phyloP scores from a whole-genome alignment of 2,888 invertebrate genomes.

The Ctenicera cuprea region DNA sequence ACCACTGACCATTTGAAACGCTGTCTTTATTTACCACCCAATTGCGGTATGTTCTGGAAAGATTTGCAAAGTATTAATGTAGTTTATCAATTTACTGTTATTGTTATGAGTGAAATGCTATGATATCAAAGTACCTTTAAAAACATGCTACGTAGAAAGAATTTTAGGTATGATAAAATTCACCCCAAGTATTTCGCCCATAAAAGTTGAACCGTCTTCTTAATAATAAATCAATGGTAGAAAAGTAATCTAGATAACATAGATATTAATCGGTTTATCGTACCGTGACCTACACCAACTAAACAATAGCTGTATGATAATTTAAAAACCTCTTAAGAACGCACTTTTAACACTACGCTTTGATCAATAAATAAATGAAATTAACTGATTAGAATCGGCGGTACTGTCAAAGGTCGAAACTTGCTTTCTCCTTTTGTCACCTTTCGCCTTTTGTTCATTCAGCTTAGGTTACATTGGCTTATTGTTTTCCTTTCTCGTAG shows the following conservation, averaged over 20 bases:
- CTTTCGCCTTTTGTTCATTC: slow-evolving; percentile 24
- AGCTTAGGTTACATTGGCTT: neutral
- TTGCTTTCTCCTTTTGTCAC: slow-evolving; percentile 26
- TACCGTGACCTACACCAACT: slow-evolving; percentile 20
- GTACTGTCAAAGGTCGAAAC: slow-evolving; percentile 7
- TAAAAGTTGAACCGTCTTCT: neutral
- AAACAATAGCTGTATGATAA: slow-evolving; percentile 19
- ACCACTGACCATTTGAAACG: no score
- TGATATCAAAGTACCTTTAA: no score
- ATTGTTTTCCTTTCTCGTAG: neutral
- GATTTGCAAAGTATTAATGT: no score
- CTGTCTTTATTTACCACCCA: no score
- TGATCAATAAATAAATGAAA: slow-evolving; percentile 23
- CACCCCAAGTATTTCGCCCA: no score
- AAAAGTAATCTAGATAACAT: neutral
- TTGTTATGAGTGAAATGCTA: no score
- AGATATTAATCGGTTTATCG: slow-evolving; percentile 8
- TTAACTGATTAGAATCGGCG: slow-evolving; percentile 17
- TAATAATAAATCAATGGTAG: neutral
- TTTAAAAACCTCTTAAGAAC: slow-evolving; percentile 6
- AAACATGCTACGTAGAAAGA: no score
- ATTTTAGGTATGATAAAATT: no score
- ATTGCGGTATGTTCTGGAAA: no score
- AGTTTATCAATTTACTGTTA: no score
- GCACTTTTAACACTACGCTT: neutral